These are phyloP conservation scores for Xylophagus ater DNA, from an alignment of 2,888 invertebrate genomes.

Conservation along the genomic window DNA sequence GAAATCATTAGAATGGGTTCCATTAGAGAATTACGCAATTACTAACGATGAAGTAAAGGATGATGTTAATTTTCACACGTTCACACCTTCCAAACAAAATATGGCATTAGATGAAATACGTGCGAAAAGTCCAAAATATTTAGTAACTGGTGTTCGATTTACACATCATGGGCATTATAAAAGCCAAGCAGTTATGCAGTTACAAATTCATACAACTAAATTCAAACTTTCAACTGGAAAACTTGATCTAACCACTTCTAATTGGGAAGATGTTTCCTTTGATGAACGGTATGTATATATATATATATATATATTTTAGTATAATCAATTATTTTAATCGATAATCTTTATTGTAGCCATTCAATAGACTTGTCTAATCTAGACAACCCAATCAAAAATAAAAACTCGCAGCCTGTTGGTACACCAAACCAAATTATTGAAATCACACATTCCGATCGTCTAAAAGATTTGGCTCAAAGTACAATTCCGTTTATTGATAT, in stretches of 20 bases:
- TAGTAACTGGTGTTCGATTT: too few species aligned
- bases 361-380: slow-evolving; percentile 45
- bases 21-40: slow-evolving; percentile 45
- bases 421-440: slow-evolving; percentile 49
- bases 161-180: too few species aligned
- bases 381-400: slow-evolving; percentile 49
- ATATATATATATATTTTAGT: too few species aligned
- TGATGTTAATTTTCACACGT: slow-evolving; percentile 56
- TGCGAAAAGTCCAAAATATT: slow-evolving; percentile 45
- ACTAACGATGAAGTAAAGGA: slow-evolving; percentile 43
- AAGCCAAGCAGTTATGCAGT: too few species aligned
- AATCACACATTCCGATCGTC: slow-evolving; percentile 53
- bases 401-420: slow-evolving; percentile 43
- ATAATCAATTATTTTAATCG: too few species aligned
- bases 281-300: too few species aligned
- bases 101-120: slow-evolving; percentile 63
- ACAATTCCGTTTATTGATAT: slow-evolving; percentile 65
- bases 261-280: too few species aligned
- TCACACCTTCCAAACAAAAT: slow-evolving; percentile 57
- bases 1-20: slow-evolving; percentile 49
- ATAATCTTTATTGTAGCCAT: too few species aligned
- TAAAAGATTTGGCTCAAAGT: slow-evolving; percentile 59
- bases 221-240: too few species aligned
- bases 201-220: too few species aligned
- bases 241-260: too few species aligned